Evolutionary conservation across 1,140 invertebrate species (phyloP).

Genomic region (Phymastichus coffea): DNA sequence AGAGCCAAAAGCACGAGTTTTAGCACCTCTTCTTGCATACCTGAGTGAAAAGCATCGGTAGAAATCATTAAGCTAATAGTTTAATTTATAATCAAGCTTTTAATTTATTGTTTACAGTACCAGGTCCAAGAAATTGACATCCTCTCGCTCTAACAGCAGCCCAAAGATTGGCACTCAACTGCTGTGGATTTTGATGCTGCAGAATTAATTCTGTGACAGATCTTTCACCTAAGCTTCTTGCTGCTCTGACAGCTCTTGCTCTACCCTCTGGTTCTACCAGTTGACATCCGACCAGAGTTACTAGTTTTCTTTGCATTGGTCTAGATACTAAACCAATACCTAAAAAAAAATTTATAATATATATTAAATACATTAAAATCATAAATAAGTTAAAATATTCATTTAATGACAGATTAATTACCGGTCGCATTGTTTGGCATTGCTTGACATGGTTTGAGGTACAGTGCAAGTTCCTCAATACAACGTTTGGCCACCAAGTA

Average conservation of each 20-base stretch:
- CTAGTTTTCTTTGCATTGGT: slow-evolving; percentile 94
- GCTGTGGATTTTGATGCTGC: slow-evolving; percentile 91
- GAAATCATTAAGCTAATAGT: slow-evolving; percentile 4
- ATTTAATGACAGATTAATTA: slow-evolving; percentile 32
- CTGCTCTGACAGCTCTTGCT: slow-evolving; percentile 78
- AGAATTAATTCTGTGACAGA: slow-evolving; percentile 93
- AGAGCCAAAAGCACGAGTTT: slow-evolving; percentile 91
- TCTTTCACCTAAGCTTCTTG: slow-evolving; percentile 89
- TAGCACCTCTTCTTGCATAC: slow-evolving; percentile 97
- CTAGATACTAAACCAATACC: slow-evolving; percentile 69
- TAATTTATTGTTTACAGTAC: no score
- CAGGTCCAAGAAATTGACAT: slow-evolving; percentile 98
- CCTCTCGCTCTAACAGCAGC: slow-evolving; percentile 93
- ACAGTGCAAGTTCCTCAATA: slow-evolving; percentile 84
- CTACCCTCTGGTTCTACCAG: slow-evolving; percentile 86
- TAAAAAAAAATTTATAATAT: slow-evolving; percentile 27
- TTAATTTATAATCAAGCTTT: slow-evolving; percentile 1
- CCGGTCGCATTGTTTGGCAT: slow-evolving; percentile 48
- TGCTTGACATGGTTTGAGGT: slow-evolving; percentile 69
- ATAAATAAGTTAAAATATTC: background rate
- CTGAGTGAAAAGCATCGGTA: slow-evolving; percentile 2
- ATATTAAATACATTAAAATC: background rate
- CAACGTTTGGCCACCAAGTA: slow-evolving; percentile 80
- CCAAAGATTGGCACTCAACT: slow-evolving; percentile 93
- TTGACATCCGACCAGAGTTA: slow-evolving; percentile 90